A percentile compares a stretch with the other conserved stretches of the same genome.
phyloP scores from a whole-genome alignment of 2,113 vertebrate species.

The Pica pica region DNA sequence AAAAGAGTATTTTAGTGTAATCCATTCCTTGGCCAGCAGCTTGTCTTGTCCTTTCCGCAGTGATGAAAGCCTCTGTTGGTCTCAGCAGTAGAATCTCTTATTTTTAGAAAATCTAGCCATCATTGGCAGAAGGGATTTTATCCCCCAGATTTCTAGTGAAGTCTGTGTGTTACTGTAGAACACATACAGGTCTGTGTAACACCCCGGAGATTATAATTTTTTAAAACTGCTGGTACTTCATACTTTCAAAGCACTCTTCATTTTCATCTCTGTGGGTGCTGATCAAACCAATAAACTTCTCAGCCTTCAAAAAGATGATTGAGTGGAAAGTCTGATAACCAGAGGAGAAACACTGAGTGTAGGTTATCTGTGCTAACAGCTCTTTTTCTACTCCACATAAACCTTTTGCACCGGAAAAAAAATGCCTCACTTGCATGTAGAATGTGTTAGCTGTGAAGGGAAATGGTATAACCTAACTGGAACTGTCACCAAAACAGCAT shows the following conservation, averaged over 20 bases:
- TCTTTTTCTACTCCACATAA: neutral
- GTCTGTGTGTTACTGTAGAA: neutral
- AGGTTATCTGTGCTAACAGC: neutral
- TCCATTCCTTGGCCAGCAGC: neutral
- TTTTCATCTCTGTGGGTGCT: constrained; percentile 40
- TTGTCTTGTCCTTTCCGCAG: neutral
- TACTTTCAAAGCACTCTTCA: constrained; percentile 6
- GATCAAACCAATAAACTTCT: constrained; percentile 31
- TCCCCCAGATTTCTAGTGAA: neutral
- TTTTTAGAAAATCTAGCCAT: neutral
- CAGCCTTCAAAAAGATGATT: neutral
- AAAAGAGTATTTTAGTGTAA: neutral
- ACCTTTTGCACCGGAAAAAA: neutral
- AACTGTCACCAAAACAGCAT: neutral
- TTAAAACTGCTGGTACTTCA: neutral
- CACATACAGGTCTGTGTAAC: neutral
- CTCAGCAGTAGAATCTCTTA: neutral
- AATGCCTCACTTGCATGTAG: neutral
- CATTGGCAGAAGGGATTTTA: neutral
- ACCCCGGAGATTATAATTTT: constrained; percentile 14
- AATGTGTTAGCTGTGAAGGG: neutral
- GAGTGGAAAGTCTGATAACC: neutral
- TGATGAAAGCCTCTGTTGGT: neutral
- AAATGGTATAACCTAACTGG: neutral
- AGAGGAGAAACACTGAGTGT: neutral